Evolutionary conservation across 1,140 invertebrate species (phyloP), one percentile per base, ranked within the genome.

Genomic region (Reticulitermes speratus): DNA sequence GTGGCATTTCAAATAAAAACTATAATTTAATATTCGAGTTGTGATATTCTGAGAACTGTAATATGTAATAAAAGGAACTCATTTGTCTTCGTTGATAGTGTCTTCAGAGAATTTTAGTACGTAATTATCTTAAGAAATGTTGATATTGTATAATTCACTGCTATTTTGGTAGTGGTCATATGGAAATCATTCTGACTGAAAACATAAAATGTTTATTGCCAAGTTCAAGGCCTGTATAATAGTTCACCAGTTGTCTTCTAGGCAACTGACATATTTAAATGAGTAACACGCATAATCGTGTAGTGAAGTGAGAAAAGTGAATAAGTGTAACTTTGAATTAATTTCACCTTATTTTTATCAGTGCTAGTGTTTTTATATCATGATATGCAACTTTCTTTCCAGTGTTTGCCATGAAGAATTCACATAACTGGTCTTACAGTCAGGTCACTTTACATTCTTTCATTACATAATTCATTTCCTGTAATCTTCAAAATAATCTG

Each of bases 351-450:
- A 52, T n/a, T 21, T 55, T 55, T 55, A 55, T 55, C 19, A 21
- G 52, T 55, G 19, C 19, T 12, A 55, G 11, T 21, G 19, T 55
- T 55, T 55, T 48, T 2, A 12, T 75, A 30, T 75, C 65, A n/a
- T 75, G 9, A 30, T 12, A 12, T 55, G 52, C 52, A 55, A 21
- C 52, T 55, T 25, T 25, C 65, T 75, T n/a, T 30, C 25, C 1
- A n/a, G 25, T 75, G 65, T 30, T 75, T 75, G 25, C 3, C 59
- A 65, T 65, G 8, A 65, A 65, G 59, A 65, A 65, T 65, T 65
- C 59, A 65, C n/a, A 75, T 75, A 75, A 75, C 65, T 75, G 65
- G 65, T 75, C 16, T 75, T 30, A 75, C n/a, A 75, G n/a, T 75
- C n/a, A 75, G 65, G 25, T 75, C 7, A n/a, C n/a, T 3, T 55